phyloP scores from a whole-genome alignment of 2,888 invertebrate species.

The Meteorus colon region DNA sequence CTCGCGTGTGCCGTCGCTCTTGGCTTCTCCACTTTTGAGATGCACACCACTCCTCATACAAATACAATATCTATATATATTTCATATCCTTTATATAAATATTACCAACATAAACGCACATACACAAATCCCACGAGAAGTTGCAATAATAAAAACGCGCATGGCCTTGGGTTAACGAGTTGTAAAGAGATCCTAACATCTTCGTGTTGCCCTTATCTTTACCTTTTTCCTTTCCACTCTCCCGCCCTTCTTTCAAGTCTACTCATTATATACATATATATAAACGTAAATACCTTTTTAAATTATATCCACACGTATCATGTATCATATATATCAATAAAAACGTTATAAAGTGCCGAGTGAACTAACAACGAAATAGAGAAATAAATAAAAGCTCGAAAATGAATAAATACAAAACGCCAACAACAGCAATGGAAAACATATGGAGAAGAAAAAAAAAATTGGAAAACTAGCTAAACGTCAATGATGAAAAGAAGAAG shows the following conservation, averaged over 20 bases:
- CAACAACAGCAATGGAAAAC: constrained; percentile 35
- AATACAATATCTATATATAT: background rate
- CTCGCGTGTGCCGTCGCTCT: constrained; percentile 37
- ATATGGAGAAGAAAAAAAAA: constrained; percentile 26
- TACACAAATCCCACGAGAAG: background rate
- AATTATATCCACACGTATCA: constrained; percentile 10
- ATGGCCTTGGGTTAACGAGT: constrained; percentile 45
- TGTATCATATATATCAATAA: constrained; percentile 26
- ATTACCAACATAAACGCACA: background rate
- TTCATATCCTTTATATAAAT: too few relatives aligned
- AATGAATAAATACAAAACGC: background rate
- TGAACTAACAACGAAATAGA: constrained; percentile 16
- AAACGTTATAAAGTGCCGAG: background rate
- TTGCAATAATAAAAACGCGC: constrained; percentile 43
- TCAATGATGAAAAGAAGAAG: constrained; percentile 17
- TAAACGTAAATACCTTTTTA: background rate
- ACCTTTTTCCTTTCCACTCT: background rate
- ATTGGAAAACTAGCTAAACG: constrained; percentile 13
- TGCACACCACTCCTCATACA: background rate
- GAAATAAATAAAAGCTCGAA: background rate
- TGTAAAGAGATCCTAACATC: constrained; percentile 32
- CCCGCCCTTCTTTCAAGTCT: background rate
- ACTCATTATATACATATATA: background rate
- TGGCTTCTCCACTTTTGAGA: constrained; percentile 24
- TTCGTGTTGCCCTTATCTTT: background rate